Percentiles rank a stretch among this genome's conserved stretches.
Conservation (phyloP, 2,888 invertebrate genomes). For the Glaucopsyche alexis region DNA sequence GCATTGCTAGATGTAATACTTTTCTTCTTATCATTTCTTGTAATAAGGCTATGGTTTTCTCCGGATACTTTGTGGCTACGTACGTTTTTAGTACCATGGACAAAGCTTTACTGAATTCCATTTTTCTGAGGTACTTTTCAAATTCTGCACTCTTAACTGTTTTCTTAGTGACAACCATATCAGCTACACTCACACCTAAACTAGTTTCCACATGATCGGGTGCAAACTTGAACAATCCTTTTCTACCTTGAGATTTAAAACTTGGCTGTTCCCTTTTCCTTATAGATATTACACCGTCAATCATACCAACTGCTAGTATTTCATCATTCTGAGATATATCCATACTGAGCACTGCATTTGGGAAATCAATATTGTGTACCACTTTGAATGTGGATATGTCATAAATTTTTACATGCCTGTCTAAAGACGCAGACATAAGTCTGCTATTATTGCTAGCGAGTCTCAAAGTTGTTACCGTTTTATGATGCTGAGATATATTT, state of each 20-base stretch:
- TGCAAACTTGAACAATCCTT: constrained; percentile 71
- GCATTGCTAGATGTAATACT: constrained; percentile 87
- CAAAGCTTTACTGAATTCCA: constrained; percentile 90
- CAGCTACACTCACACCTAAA: constrained; percentile 48
- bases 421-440: constrained; percentile 93
- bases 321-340: constrained; percentile 88
- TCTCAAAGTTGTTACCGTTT: constrained; percentile 93
- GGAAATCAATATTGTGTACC: constrained; percentile 93
- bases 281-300: constrained; percentile 94
- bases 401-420: constrained; percentile 96
- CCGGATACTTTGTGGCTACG: constrained; percentile 84
- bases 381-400: constrained; percentile 92
- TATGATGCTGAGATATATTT: constrained; percentile 94
- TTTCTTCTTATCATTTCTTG: constrained; percentile 93
- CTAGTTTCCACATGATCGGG: constrained; percentile 66
- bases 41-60: constrained; percentile 88
- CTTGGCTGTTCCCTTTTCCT: constrained; percentile 85
- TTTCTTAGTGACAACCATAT: constrained; percentile 71
- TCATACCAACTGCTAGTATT: constrained; percentile 93
- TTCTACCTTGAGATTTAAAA: constrained; percentile 57
- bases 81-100: constrained; percentile 83
- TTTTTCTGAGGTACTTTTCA: constrained; percentile 87
- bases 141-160: constrained; percentile 74
- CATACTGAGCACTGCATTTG: constrained; percentile 93
- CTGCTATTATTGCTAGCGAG: constrained; percentile 90